These are phyloP conservation scores for Prenolepis imparis DNA, from an alignment of 2,888 invertebrate genomes.

Conservation along the genomic window DNA sequence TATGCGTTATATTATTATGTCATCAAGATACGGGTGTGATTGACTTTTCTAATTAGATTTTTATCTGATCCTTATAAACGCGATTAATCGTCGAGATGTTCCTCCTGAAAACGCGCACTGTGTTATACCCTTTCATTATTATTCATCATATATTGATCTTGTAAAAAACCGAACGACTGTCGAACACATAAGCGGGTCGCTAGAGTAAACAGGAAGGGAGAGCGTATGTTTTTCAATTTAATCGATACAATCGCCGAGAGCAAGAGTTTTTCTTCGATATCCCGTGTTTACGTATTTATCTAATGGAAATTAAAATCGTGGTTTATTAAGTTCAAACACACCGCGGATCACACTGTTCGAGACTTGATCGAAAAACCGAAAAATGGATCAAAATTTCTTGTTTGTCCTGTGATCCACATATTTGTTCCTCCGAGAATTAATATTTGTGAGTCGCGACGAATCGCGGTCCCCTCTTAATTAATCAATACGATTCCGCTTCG, in stretches of 20 bases:
- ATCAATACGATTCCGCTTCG: not conserved
- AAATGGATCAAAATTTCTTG: not conserved
- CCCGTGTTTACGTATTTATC: slow-evolving; percentile 39
- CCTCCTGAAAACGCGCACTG: not conserved
- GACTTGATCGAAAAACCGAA: not conserved
- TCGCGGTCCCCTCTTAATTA: too few species aligned
- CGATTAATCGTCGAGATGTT: slow-evolving; percentile 43
- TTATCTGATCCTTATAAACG: slow-evolving; percentile 27
- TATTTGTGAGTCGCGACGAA: slow-evolving; percentile 28
- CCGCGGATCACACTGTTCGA: not conserved
- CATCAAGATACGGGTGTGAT: slow-evolving; percentile 12
- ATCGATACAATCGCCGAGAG: slow-evolving; percentile 24
- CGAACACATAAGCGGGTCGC: not conserved
- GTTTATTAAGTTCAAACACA: not conserved
- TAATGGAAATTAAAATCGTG: slow-evolving; percentile 46
- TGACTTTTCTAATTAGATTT: slow-evolving; percentile 51
- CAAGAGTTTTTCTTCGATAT: slow-evolving; percentile 32
- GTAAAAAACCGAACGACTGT: not conserved
- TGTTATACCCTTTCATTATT: not conserved
- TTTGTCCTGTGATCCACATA: not conserved
- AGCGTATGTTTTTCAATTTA: slow-evolving; percentile 23
- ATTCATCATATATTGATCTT: slow-evolving; percentile 1
- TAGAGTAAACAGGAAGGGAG: not conserved
- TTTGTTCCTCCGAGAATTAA: slow-evolving; percentile 20
- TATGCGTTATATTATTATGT: not conserved